Evolutionary conservation across 2,113 vertebrate genomes (phyloP).

Genomic region (Oncorhynchus clarkii): DNA sequence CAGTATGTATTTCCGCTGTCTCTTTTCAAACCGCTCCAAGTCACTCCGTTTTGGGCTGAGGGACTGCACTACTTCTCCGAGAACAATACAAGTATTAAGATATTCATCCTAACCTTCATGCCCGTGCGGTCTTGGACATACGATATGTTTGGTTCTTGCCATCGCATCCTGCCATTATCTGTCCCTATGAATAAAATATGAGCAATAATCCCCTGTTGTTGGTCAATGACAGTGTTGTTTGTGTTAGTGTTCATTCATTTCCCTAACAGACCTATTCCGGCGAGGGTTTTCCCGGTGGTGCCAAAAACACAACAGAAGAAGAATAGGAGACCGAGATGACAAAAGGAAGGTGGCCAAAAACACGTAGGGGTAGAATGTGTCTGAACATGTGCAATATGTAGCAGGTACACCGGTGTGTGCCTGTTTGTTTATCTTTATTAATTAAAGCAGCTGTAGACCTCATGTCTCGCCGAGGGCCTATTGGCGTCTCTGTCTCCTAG

Average conservation of each 20-base stretch:
- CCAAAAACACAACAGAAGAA: constrained; percentile 36
- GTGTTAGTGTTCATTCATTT: constrained; percentile 21
- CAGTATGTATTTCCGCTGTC: constrained; percentile 23
- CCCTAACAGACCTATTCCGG: not conserved
- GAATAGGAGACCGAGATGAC: constrained; percentile 46
- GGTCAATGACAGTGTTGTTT: constrained; percentile 18
- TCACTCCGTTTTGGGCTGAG: constrained; percentile 2
- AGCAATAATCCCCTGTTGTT: constrained; percentile 18
- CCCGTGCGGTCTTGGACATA: constrained; percentile 28
- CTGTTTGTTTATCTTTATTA: constrained; percentile 62
- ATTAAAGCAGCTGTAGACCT: constrained; percentile 48
- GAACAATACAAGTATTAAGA: constrained; percentile 25
- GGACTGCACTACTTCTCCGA: constrained; percentile 30
- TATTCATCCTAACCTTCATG: constrained; percentile 43
- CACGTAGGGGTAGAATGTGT: constrained; percentile 52
- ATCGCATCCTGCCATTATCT: constrained; percentile 10
- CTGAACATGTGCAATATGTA: constrained; percentile 58
- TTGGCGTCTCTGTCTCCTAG: constrained; percentile 28
- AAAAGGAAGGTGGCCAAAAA: constrained; percentile 43
- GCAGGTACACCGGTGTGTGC: constrained; percentile 59
- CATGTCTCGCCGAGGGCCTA: constrained; percentile 20
- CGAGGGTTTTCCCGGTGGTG: not conserved
- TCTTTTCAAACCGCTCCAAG: constrained; percentile 28
- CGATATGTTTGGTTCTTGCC: constrained; percentile 33
- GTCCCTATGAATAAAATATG: constrained; percentile 35